Percentiles rank a stretch among this genome's conserved stretches.
phyloP scores from a whole-genome alignment of 2,113 vertebrate species.

The Sporophila hypoxantha region DNA sequence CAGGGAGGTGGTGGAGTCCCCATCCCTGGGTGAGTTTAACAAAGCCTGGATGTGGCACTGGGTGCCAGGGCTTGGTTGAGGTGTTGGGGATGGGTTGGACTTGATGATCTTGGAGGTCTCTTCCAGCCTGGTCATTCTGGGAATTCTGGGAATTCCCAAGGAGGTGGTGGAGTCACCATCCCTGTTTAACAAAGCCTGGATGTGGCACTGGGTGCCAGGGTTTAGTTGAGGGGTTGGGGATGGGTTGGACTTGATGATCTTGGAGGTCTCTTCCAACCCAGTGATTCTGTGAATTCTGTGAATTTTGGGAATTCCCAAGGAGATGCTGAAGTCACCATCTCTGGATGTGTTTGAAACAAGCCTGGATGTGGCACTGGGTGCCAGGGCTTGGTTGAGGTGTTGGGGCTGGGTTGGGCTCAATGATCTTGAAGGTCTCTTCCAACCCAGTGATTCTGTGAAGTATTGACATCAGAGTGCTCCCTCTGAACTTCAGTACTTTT shows the following conservation, averaged over 20 bases:
- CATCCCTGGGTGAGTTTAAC: not conserved
- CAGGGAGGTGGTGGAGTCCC: rapidly evolving
- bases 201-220: too few relatives aligned
- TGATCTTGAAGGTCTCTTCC: not conserved
- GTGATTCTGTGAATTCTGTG: not conserved
- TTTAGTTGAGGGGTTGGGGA: too few relatives aligned
- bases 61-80: not conserved
- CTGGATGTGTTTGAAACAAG: not conserved
- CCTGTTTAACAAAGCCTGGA: too few relatives aligned
- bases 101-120: not conserved
- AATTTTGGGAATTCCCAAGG: too few relatives aligned
- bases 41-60: not conserved
- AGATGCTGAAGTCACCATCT: not conserved
- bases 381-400: not conserved
- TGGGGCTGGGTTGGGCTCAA: not conserved
- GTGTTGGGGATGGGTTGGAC: not conserved
- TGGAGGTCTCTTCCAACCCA: too few relatives aligned
- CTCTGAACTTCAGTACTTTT: not conserved
- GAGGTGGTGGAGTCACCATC: too few relatives aligned
- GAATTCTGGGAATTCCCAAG: too few relatives aligned
- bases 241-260: too few relatives aligned
- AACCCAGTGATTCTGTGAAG: not conserved
- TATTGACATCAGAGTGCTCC: not conserved
- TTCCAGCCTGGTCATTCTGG: too few relatives aligned
- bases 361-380: not conserved